Evolutionary conservation across 2,113 vertebrate species (phyloP).

Genomic region (Mobula hypostoma): DNA sequence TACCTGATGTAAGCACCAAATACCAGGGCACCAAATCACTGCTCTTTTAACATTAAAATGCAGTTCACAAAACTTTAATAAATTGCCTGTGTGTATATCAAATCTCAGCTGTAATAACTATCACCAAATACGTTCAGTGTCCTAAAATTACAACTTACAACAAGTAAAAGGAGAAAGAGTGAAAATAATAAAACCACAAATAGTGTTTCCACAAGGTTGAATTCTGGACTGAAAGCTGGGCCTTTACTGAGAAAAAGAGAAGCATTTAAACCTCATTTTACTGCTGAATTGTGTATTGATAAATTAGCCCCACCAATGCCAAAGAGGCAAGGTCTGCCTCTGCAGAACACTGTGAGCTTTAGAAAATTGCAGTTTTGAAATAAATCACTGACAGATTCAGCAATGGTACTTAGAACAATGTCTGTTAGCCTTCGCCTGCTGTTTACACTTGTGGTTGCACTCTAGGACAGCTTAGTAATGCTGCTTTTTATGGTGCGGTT

Average conservation of each 20-base stretch:
- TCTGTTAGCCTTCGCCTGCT: constrained; percentile 19
- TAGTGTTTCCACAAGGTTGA: neutral
- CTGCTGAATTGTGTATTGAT: constrained; percentile 54
- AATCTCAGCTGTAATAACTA: neutral
- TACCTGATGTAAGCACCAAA: constrained; percentile 19
- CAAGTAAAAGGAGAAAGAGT: neutral
- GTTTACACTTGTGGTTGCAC: constrained; percentile 28
- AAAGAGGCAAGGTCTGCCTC: constrained; percentile 49
- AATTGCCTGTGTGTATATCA: neutral
- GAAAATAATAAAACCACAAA: constrained; percentile 21
- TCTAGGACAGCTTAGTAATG: constrained; percentile 15
- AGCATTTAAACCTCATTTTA: constrained; percentile 63
- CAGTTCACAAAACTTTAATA: neutral
- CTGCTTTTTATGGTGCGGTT: constrained; percentile 24
- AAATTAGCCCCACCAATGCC: constrained; percentile 47
- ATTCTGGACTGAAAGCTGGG: neutral
- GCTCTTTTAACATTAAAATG: neutral
- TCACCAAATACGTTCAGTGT: neutral
- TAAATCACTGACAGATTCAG: constrained; percentile 30
- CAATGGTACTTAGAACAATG: constrained; percentile 30
- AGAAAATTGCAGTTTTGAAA: neutral
- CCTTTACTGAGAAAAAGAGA: constrained; percentile 52
- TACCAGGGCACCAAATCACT: constrained; percentile 1
- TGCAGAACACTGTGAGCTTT: neutral
- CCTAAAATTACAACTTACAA: neutral